phyloP scores from a whole-genome alignment of 2,113 vertebrate genomes.

The Petaurus breviceps region DNA sequence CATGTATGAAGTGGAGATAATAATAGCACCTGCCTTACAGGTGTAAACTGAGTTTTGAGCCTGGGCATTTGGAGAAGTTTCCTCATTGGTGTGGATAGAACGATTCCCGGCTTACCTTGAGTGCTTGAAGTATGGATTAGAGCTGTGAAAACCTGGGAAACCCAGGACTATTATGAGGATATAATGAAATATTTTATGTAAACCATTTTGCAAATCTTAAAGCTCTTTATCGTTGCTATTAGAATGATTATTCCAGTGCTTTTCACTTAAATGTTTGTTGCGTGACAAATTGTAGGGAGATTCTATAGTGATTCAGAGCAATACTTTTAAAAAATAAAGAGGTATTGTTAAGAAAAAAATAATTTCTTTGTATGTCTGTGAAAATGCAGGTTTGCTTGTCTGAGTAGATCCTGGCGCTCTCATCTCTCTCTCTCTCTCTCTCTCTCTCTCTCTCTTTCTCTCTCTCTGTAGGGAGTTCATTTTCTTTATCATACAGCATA shows the following conservation, averaged over 20 bases:
- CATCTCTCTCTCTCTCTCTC: background rate
- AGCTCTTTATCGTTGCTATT: background rate
- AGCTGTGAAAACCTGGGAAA: background rate
- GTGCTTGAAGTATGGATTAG: background rate
- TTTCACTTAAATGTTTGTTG: background rate
- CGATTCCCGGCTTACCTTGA: background rate
- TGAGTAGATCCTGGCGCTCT: background rate
- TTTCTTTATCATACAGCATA: slow-evolving; percentile 21
- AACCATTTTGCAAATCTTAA: background rate
- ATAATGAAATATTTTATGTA: background rate
- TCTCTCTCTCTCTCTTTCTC: background rate
- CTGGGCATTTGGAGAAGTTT: background rate
- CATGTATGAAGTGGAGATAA: background rate
- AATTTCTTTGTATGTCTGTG: background rate
- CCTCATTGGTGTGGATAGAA: background rate
- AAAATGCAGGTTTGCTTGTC: slow-evolving; percentile 1
- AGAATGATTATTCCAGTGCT: background rate
- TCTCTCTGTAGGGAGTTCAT: background rate
- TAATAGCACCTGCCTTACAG: background rate
- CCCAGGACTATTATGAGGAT: background rate
- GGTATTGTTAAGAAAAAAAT: slow-evolving; percentile 26
- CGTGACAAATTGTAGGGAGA: slow-evolving; percentile 7
- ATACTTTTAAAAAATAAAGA: slow-evolving; percentile 52
- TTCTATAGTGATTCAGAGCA: background rate
- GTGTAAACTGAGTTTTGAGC: background rate